Conservation (phyloP, 1,140 invertebrate genomes). For the Tribolium castaneum region DNA sequence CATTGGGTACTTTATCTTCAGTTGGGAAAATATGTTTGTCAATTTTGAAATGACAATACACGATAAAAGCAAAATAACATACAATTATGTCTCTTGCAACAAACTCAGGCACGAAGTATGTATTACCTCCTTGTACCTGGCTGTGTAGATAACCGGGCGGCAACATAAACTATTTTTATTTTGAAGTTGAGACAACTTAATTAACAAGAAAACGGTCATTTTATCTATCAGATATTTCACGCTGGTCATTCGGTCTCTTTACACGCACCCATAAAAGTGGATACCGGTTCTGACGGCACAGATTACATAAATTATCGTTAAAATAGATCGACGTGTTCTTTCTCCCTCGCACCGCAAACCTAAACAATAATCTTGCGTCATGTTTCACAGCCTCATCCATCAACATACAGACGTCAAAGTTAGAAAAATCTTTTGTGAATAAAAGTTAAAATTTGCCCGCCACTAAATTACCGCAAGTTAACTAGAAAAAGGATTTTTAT, state of each 20-base stretch:
- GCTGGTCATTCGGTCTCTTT: constrained; percentile 17
- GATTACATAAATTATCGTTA: constrained; percentile 19
- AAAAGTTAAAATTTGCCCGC: not conserved
- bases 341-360: not conserved
- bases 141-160: not conserved
- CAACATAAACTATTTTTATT: constrained; percentile 19
- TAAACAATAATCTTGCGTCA: not conserved
- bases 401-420: not conserved
- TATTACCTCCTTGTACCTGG: not conserved
- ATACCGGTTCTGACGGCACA: constrained; percentile 15
- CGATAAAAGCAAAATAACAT: not conserved
- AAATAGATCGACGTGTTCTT: not conserved
- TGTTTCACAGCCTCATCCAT: constrained; percentile 1
- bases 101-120: not conserved
- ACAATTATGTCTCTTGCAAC: not conserved
- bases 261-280: constrained; percentile 22
- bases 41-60: not conserved
- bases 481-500: not conserved
- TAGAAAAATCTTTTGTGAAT: not conserved
- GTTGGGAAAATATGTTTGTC: not conserved
- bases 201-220: constrained; percentile 30
- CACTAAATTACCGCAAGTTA: not conserved
- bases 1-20: not conserved
- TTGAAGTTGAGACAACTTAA: constrained; percentile 21
- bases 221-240: constrained; percentile 34